Percentiles rank a stretch among this genome's conserved stretches.
Evolutionary conservation across 1,140 invertebrate species (phyloP).

Genomic region (Zaprionus camerounensis): DNA sequence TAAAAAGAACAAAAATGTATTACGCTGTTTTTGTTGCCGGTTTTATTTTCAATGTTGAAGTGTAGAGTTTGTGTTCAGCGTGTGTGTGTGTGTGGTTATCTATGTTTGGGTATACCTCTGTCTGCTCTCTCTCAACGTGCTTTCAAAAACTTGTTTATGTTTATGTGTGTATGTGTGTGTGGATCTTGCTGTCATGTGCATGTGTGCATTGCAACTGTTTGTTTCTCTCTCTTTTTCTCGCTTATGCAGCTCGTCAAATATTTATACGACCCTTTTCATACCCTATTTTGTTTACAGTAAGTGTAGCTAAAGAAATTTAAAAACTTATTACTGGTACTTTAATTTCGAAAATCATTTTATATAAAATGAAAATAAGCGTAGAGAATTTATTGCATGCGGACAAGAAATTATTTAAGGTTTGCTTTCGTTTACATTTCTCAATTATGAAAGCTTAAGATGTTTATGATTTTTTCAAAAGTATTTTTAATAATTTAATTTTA

Average conservation of each 20-base stretch:
- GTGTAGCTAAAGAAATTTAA: neutral
- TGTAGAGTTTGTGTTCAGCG: slow-evolving; percentile 11
- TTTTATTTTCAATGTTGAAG: slow-evolving; percentile 58
- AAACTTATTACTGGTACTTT: neutral
- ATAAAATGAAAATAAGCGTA: too few species aligned
- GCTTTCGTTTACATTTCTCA: too few species aligned
- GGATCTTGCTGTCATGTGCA: neutral
- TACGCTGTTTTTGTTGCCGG: slow-evolving; percentile 46
- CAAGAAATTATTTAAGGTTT: too few species aligned
- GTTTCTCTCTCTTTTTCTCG: slow-evolving; percentile 21
- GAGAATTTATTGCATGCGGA: too few species aligned
- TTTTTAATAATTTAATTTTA: too few species aligned
- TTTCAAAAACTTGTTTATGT: slow-evolving; percentile 28
- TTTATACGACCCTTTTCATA: slow-evolving; percentile 55
- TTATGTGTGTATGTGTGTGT: slow-evolving; percentile 7
- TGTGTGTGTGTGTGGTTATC: slow-evolving; percentile 8
- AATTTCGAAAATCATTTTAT: neutral
- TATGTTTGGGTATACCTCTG: neutral
- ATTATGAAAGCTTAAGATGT: too few species aligned
- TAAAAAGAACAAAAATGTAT: slow-evolving; percentile 47
- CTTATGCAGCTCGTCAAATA: slow-evolving; percentile 63
- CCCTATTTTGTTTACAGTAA: slow-evolving; percentile 9
- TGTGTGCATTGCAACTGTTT: slow-evolving; percentile 9
- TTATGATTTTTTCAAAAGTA: too few species aligned
- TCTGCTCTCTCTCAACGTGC: slow-evolving; percentile 23